Percentiles rank a stretch among this genome's conserved stretches.
Evolutionary conservation across 2,797 vertebrate species (phyloP).

Genomic region (Clarias fuscus): DNA sequence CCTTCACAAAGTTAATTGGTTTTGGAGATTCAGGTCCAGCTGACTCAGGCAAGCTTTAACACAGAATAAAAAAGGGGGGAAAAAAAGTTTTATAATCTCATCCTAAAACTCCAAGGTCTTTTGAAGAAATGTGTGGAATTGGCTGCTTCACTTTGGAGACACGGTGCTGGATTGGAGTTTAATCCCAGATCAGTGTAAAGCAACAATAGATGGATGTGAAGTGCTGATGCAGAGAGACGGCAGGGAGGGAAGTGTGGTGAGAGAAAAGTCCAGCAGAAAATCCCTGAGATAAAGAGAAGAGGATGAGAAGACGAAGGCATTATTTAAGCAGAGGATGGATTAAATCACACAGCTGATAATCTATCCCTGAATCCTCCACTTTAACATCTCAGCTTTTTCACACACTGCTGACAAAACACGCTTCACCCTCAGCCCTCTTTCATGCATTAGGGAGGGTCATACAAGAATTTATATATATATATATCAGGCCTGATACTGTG

Average conservation of each 20-base stretch:
- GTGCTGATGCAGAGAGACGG: conserved; percentile 38
- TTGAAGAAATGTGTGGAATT: conserved; percentile 60
- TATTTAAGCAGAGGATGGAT: conserved; percentile 79
- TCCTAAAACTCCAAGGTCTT: conserved; percentile 63
- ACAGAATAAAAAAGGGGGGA: conserved; percentile 31
- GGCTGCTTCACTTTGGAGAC: conserved; percentile 65
- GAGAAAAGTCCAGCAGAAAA: conserved; percentile 41
- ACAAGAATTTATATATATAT: too few species aligned
- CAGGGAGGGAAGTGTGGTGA: conserved; percentile 70
- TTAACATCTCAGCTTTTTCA: conserved; percentile 4
- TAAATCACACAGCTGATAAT: conserved; percentile 78
- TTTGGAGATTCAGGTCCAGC: conserved; percentile 60
- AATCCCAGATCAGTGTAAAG: conserved; percentile 71
- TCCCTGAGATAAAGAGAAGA: not conserved
- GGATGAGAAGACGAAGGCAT: conserved; percentile 61
- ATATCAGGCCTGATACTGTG: not conserved
- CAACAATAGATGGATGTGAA: conserved; percentile 72
- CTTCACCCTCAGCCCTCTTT: not conserved
- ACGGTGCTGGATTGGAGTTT: conserved; percentile 67
- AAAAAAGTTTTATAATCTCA: conserved; percentile 62
- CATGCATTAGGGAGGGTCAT: not conserved
- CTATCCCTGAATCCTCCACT: conserved; percentile 69
- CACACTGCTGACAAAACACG: not conserved
- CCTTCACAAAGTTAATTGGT: conserved; percentile 67
- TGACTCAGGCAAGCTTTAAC: conserved; percentile 58